Conservation (phyloP, 2,113 vertebrate genomes). For the Agelaius tricolor region DNA sequence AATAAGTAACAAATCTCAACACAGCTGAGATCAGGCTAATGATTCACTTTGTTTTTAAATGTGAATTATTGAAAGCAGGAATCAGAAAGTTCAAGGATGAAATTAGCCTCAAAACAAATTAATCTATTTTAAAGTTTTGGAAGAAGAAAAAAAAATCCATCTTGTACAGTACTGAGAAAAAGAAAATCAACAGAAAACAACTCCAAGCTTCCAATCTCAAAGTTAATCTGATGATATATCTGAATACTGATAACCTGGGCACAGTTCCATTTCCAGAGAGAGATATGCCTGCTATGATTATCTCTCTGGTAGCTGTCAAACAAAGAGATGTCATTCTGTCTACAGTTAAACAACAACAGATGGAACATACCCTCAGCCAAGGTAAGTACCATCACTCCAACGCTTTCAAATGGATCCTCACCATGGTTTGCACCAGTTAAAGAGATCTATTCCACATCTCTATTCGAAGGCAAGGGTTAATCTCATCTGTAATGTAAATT, state of each 20-base stretch:
- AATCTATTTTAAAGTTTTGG: constrained; percentile 51
- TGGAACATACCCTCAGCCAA: constrained; percentile 60
- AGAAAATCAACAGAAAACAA: neutral
- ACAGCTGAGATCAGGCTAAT: constrained; percentile 56
- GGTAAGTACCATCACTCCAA: constrained; percentile 54
- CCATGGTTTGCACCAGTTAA: neutral
- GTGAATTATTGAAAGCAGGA: constrained; percentile 48
- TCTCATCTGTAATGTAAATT: neutral
- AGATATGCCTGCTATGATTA: constrained; percentile 67
- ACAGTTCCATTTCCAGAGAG: constrained; percentile 50
- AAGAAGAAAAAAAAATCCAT: neutral
- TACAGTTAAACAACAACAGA: constrained; percentile 69
- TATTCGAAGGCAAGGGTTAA: neutral
- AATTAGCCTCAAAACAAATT: constrained; percentile 45
- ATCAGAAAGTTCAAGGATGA: constrained; percentile 54
- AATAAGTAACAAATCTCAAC: constrained; percentile 47
- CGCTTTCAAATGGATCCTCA: constrained; percentile 24
- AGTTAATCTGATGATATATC: constrained; percentile 43
- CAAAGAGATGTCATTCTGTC: constrained; percentile 62
- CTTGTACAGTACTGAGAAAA: neutral
- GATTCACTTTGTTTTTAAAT: constrained; percentile 56
- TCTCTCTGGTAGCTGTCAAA: constrained; percentile 63
- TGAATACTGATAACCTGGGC: constrained; percentile 57
- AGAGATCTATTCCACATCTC: constrained; percentile 8
- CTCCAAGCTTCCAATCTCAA: constrained; percentile 20